Evolutionary conservation across 1,140 invertebrate genomes (phyloP).

Genomic region (Oryzaephilus surinamensis): DNA sequence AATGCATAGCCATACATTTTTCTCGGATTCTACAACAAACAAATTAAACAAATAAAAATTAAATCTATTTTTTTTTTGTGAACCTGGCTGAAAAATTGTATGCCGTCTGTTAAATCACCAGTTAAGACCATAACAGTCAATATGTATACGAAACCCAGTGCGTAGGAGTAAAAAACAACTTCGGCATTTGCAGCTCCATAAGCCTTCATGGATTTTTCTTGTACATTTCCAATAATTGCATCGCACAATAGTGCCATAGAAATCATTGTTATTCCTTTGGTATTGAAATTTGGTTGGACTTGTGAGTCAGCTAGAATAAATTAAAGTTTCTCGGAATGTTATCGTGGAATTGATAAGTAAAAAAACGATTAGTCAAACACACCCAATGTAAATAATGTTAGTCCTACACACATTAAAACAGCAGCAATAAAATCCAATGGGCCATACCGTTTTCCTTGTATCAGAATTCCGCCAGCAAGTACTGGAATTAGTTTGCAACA

Average conservation of each 20-base stretch:
- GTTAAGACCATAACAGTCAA: slow-evolving; percentile 61
- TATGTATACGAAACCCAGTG: slow-evolving; percentile 78
- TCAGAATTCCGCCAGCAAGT: slow-evolving; percentile 81
- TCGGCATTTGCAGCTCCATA: slow-evolving; percentile 76
- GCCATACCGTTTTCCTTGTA: slow-evolving; percentile 82
- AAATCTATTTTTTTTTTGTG: slow-evolving; percentile 47
- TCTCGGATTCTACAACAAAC: slow-evolving; percentile 50
- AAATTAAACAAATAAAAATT: slow-evolving; percentile 3
- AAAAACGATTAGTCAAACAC: slow-evolving; percentile 21
- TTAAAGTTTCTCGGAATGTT: no score
- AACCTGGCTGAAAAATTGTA: slow-evolving; percentile 75
- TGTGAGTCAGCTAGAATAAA: slow-evolving; percentile 70
- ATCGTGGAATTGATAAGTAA: not conserved
- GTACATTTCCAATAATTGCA: slow-evolving; percentile 90
- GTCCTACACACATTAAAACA: slow-evolving; percentile 77
- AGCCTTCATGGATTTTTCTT: slow-evolving; percentile 87
- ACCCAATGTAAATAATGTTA: slow-evolving; percentile 79
- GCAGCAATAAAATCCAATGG: slow-evolving; percentile 76
- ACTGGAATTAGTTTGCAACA: slow-evolving; percentile 96
- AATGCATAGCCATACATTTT: slow-evolving; percentile 78
- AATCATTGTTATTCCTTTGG: slow-evolving; percentile 77
- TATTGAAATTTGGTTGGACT: slow-evolving; percentile 79
- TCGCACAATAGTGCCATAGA: slow-evolving; percentile 79
- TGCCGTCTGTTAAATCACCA: slow-evolving; percentile 65
- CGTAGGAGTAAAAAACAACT: slow-evolving; percentile 90